A percentile compares a stretch with the other conserved stretches of the same genome.
Conservation (phyloP, 2,113 vertebrate genomes). For the Lophura nycthemera region DNA sequence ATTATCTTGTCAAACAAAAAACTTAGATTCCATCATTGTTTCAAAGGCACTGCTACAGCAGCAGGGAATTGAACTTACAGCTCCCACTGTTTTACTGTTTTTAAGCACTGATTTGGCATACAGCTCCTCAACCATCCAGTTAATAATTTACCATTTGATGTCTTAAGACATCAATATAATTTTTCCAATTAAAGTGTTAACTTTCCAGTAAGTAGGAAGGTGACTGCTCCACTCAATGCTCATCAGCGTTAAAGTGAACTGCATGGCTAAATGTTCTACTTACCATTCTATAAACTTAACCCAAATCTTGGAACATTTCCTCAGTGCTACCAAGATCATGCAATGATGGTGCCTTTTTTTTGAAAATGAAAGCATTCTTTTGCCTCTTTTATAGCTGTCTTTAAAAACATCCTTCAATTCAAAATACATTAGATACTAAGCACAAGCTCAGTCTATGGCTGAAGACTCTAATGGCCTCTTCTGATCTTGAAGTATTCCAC, state of each 20-base stretch:
- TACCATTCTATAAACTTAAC: neutral
- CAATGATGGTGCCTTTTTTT: neutral
- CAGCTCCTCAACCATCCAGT: neutral
- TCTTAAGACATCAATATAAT: neutral
- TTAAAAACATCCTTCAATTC: conserved; percentile 25
- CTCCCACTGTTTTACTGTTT: neutral
- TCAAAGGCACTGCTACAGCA: neutral
- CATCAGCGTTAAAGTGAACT: neutral
- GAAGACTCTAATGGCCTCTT: conserved; percentile 30
- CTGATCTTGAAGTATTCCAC: neutral
- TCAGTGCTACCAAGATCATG: neutral
- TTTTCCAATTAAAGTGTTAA: neutral
- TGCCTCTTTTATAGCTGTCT: neutral
- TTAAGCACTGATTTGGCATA: neutral
- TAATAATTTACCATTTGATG: neutral
- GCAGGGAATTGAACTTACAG: neutral
- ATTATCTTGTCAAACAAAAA: neutral
- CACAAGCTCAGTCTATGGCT: neutral
- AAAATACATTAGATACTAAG: conserved; percentile 17
- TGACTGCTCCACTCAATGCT: neutral
- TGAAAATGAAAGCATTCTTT: neutral
- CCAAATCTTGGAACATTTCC: neutral
- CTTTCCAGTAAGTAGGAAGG: neutral
- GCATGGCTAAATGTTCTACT: neutral
- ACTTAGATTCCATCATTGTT: neutral